Percentiles rank a stretch among this genome's conserved stretches.
Evolutionary conservation across 2,797 vertebrate genomes (phyloP).

Genomic region (Numenius phaeopus): DNA sequence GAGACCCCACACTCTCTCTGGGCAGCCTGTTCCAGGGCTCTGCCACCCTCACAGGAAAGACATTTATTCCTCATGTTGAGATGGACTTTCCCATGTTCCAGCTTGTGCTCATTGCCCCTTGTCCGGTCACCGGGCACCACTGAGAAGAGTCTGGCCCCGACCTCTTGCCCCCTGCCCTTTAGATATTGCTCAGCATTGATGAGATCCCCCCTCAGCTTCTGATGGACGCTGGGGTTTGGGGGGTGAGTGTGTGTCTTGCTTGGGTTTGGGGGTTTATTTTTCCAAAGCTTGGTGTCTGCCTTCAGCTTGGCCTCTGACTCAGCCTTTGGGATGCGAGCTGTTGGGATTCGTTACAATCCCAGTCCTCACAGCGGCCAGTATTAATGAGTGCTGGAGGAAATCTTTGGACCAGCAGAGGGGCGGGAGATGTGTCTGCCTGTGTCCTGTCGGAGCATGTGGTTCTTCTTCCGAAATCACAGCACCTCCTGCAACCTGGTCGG

Average conservation of each 20-base stretch:
- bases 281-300: background rate
- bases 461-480: background rate
- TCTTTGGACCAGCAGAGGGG: rapidly evolving
- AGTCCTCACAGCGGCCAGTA: rapidly evolving
- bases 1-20: background rate
- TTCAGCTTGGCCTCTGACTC: background rate
- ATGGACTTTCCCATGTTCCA: background rate
- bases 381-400: background rate
- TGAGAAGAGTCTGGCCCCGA: background rate
- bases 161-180: background rate
- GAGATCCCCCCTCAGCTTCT: background rate
- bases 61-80: background rate
- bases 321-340: rapidly evolving
- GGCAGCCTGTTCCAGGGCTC: background rate
- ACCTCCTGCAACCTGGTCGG: slow-evolving; percentile 2
- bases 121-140: background rate
- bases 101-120: background rate
- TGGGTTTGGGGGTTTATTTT: background rate
- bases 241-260: rapidly evolving
- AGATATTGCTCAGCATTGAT: background rate
- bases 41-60: background rate
- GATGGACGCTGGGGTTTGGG: background rate
- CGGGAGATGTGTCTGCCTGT: background rate
- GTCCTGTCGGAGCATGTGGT: background rate
- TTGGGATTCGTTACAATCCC: rapidly evolving